Evolutionary conservation across 2,888 invertebrate genomes (phyloP).

Genomic region (Tridacna crocea): DNA sequence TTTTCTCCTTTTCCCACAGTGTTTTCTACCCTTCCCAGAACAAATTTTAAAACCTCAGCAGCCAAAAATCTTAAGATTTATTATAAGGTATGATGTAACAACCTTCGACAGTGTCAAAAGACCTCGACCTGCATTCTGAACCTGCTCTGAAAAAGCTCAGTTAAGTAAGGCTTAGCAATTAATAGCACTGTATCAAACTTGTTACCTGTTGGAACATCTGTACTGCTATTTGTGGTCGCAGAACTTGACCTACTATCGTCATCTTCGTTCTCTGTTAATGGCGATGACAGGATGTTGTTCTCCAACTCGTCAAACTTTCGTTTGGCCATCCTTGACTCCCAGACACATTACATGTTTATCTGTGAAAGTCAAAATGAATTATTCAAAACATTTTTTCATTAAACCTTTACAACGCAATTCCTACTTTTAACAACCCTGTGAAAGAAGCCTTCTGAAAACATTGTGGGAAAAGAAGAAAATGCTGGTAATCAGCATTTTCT

Average conservation of each 20-base stretch:
- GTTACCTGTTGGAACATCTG: conserved; percentile 70
- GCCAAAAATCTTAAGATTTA: too few species aligned
- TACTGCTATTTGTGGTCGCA: conserved; percentile 74
- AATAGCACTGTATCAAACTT: not conserved
- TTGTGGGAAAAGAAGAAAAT: not conserved
- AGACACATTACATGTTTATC: not conserved
- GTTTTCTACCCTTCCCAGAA: too few species aligned
- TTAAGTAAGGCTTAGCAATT: too few species aligned
- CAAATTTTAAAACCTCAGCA: too few species aligned
- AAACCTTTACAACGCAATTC: not conserved
- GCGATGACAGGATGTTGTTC: conserved; percentile 56
- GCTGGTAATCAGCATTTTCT: not conserved
- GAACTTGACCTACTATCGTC: conserved; percentile 71
- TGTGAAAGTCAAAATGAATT: not conserved
- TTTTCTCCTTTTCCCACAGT: too few species aligned
- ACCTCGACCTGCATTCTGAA: too few species aligned
- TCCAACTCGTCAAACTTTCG: conserved; percentile 74
- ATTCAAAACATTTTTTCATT: not conserved
- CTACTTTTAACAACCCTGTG: not conserved
- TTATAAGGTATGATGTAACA: too few species aligned
- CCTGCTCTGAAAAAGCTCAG: too few species aligned
- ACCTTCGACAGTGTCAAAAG: too few species aligned
- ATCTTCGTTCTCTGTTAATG: conserved; percentile 69
- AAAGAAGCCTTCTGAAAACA: not conserved
- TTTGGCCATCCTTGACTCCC: conserved; percentile 68